Conservation (phyloP, 2,888 invertebrate species). For the Hyposoter didymator region DNA sequence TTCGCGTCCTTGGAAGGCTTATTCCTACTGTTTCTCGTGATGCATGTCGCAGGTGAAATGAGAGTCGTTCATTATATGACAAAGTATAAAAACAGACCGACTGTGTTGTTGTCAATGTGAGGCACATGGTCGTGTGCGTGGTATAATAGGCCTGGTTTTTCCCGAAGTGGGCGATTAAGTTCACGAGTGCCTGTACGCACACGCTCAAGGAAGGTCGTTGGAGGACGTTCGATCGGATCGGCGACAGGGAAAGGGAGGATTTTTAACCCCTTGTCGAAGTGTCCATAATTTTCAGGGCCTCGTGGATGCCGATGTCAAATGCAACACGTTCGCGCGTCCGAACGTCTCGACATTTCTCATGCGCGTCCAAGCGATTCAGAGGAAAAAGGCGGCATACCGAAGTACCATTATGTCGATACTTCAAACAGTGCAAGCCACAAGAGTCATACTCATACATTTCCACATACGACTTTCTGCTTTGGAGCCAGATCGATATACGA, state of each 20-base stretch:
- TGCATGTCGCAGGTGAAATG: not conserved
- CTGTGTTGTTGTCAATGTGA: not conserved
- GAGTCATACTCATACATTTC: not conserved
- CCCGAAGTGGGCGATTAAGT: conserved; percentile 41
- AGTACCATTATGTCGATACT: not conserved
- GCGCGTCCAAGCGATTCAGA: conserved; percentile 19
- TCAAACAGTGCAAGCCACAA: not conserved
- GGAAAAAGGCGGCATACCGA: not conserved
- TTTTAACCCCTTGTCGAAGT: conserved; percentile 49
- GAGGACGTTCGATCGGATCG: conserved; percentile 70
- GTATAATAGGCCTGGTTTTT: conserved; percentile 7
- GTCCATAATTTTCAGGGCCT: conserved; percentile 57
- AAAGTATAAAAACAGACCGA: conserved; percentile 72
- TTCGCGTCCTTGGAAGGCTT: not conserved
- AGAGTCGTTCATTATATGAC: conserved; percentile 69
- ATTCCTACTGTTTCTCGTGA: not conserved
- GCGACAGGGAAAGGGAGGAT: not conserved
- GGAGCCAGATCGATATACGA: not conserved
- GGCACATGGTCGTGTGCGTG: conserved; percentile 39
- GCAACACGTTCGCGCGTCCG: not conserved
- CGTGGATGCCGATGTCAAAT: conserved; percentile 62
- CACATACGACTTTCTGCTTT: conserved; percentile 4
- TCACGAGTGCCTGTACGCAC: conserved; percentile 13
- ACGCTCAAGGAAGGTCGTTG: conserved; percentile 69
- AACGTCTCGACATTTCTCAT: conserved; percentile 43